phyloP scores from a whole-genome alignment of 2,113 vertebrate species.

The Ctenomys sociabilis region DNA sequence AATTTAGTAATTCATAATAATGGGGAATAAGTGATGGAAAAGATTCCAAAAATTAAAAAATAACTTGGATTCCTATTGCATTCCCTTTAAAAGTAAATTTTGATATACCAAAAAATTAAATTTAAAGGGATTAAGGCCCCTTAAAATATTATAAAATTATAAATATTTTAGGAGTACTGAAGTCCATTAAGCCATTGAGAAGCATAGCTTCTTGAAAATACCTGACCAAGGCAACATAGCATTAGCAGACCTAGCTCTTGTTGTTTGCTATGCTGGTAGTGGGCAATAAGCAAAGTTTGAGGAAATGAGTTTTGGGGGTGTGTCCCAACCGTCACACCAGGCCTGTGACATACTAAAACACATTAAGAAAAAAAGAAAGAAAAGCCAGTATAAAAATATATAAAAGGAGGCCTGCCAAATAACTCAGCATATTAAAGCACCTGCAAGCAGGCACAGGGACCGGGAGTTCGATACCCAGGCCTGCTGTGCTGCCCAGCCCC shows the following conservation, averaged over 20 bases:
- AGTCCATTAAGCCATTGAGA: background rate
- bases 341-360: background rate
- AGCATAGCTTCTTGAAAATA: background rate
- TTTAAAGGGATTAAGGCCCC: background rate
- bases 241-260: too few species aligned
- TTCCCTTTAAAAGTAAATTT: background rate
- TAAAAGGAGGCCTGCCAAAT: background rate
- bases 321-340: rapidly evolving
- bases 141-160: background rate
- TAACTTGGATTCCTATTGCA: background rate
- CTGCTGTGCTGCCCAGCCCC: too few species aligned
- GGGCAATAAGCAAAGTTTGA: rapidly evolving
- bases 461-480: too few species aligned
- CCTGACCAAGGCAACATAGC: background rate
- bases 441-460: too few species aligned
- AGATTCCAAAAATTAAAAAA: background rate
- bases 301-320: too few species aligned
- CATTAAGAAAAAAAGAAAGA: background rate
- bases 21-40: background rate
- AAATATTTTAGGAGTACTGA: rapidly evolving
- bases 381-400: background rate
- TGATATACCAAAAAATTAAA: background rate
- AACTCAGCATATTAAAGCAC: too few species aligned
- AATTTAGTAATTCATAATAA: background rate
- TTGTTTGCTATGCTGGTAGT: rapidly evolving